Evolutionary conservation across 2,113 vertebrate species (phyloP), one percentile per base, ranked within the genome.

Genomic region (Calidris pugnax): DNA sequence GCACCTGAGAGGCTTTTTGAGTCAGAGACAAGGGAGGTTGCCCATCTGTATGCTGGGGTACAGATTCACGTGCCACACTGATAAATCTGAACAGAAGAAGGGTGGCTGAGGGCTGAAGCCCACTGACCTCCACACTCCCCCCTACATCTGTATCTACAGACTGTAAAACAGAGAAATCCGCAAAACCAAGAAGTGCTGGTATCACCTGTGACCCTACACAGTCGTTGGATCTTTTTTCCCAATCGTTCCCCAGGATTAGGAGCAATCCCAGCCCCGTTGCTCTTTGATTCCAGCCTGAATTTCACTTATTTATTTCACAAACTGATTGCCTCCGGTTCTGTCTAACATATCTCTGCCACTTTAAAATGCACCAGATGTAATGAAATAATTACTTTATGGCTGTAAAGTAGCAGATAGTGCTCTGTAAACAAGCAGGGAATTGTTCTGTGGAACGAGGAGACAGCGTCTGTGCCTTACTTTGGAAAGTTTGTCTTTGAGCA

Each of bases 281-380:
- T 45, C 59, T 21, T 39, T 24, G 6, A 26, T 27, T 62, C 47
- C 7, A 32, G 41, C 18, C 28, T 5, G 21, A 59, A 47, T 22
- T 41, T 37, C 50, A 33, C 17, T 33, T 13, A 11, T 4, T 80
- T n/a, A 26, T 55, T 69, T 50, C 87, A 28, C 63, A 67, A 47
- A 14, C 6, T 12, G 18, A 62, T 48, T 57, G 64, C 47, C 56
- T 66, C 45, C 50, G 16, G 17, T n/a, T 21, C 24, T 43, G n/a
- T 35, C 35, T 14, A 18, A 63, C 2, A 3, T 1, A 15, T 14
- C 56, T 74, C 56, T 53, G 78, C 8, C 48, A 41, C 71, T 72
- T 2, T 5, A 14, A 51, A 43, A 50, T 0, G 22, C 0, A 0
- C 11, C 16, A 35, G n/a, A 24, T 1, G 56, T 0, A 39, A 50